Evolutionary conservation across 2,797 vertebrate genomes (phyloP), one percentile per base, ranked within the genome.

Genomic region (Myiotriccus ornatus): DNA sequence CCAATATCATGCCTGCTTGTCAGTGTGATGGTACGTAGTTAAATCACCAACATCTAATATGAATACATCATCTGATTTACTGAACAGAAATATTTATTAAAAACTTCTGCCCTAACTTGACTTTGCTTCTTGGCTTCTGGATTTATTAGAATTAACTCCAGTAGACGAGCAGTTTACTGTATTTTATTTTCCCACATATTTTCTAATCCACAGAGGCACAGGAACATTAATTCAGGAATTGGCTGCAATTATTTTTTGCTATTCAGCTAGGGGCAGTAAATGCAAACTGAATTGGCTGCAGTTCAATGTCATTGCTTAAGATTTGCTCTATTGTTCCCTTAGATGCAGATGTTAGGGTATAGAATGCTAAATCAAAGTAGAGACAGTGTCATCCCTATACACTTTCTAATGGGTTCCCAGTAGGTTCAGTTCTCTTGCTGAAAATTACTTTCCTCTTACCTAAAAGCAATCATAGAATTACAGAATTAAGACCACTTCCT

Each of bases 81-180:
- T 49, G 90, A 94, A 94, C 56, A 89, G 91, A 94, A 94, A 67
- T 91, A 83, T 88, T 94, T 75, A 87, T 87, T 37, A 65, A 60
- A 94, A 79, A 92, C 60, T 67, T 91, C 88, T 67, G 20, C 73
- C 80, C 68, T 86, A 93, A 91, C 73, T 87, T 84, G 87, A 94
- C 41, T 78, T 93, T 46, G 77, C 59, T 93, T 78, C 87, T 82
- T 67, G 55, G 57, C 87, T 91, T 89, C 86, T 84, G 62, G 85
- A 93, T 89, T 94, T 96, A 77, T 88, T 93, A 95, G 89, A 95
- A 96, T 87, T 90, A 95, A 96, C 87, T 87, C 80, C 85, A 78
- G 44, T 86, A 94, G 80, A 44, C 68, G 85, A 96, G 57, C 52
- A 85, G 84, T 89, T 95, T 93, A 95, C 84, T 65, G 94, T 87